A percentile compares a stretch with the other conserved stretches of the same genome.
phyloP scores from a whole-genome alignment of 2,113 vertebrate genomes.

The Eurystomus gularis region DNA sequence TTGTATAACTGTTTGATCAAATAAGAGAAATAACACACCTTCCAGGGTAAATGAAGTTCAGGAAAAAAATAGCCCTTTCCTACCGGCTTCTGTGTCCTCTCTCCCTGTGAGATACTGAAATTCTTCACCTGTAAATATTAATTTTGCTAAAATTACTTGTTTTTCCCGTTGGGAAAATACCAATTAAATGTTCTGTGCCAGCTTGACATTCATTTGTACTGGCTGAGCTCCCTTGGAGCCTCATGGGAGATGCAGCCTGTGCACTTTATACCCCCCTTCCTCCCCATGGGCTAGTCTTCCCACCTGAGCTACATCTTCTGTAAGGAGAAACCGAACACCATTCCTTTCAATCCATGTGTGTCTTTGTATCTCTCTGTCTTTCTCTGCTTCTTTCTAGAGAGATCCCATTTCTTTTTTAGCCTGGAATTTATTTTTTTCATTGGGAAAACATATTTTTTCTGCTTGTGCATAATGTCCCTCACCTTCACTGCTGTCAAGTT shows the following conservation, averaged over 20 bases:
- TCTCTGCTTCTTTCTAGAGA: neutral
- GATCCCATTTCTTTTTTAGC: neutral
- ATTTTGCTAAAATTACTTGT: neutral
- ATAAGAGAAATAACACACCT: constrained; percentile 12
- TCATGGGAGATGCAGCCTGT: neutral
- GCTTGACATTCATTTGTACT: neutral
- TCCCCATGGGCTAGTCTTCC: neutral
- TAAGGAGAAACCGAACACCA: neutral
- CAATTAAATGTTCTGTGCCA: constrained; percentile 10
- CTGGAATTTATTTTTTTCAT: neutral
- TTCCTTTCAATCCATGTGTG: accelerated
- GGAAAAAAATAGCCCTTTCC: neutral
- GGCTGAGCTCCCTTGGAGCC: neutral
- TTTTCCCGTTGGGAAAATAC: neutral
- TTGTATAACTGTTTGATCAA: neutral
- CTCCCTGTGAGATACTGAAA: neutral
- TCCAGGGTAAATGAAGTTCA: neutral
- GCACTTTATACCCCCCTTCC: neutral
- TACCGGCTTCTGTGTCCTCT: neutral
- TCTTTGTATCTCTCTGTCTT: neutral
- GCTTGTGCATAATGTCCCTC: neutral
- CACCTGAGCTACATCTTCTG: neutral
- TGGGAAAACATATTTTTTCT: neutral
- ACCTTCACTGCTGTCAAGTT: neutral
- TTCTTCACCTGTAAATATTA: neutral